Conservation (phyloP, 30 jellyfish, hydroid and myxozoan genomes). For the Sanderia malayensis region DNA sequence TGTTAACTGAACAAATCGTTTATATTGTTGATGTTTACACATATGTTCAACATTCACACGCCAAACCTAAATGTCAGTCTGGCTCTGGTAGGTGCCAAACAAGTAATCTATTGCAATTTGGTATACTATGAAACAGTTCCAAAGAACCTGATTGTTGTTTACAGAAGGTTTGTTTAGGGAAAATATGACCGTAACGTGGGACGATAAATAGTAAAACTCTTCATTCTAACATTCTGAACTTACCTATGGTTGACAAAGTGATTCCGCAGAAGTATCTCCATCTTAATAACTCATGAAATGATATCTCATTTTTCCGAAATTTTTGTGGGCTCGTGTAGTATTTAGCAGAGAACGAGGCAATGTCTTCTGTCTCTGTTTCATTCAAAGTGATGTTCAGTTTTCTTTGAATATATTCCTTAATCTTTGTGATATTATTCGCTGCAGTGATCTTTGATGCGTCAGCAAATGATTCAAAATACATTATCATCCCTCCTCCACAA, state of each 20-base stretch:
- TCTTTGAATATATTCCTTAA: not conserved
- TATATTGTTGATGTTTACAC: too few species aligned
- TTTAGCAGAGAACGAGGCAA: not conserved
- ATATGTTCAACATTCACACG: too few species aligned
- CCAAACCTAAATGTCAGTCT: too few species aligned
- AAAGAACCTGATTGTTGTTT: too few species aligned
- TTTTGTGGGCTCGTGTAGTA: not conserved
- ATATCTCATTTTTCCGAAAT: not conserved
- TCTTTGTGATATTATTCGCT: not conserved
- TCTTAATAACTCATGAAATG: not conserved
- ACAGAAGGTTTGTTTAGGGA: too few species aligned
- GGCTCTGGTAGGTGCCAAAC: too few species aligned
- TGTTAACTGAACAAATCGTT: too few species aligned
- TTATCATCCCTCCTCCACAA: not conserved
- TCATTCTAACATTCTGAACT: too few species aligned
- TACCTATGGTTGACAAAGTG: not conserved
- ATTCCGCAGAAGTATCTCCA: slow-evolving; percentile 7
- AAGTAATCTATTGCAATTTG: too few species aligned
- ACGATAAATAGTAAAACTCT: too few species aligned
- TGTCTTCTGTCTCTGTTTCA: not conserved
- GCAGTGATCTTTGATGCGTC: not conserved
- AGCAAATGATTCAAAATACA: not conserved
- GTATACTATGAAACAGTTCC: too few species aligned
- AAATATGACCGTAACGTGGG: too few species aligned
- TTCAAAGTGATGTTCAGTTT: not conserved